Evolutionary conservation across 2,797 vertebrate species (phyloP).

Genomic region (Xenops minutus): DNA sequence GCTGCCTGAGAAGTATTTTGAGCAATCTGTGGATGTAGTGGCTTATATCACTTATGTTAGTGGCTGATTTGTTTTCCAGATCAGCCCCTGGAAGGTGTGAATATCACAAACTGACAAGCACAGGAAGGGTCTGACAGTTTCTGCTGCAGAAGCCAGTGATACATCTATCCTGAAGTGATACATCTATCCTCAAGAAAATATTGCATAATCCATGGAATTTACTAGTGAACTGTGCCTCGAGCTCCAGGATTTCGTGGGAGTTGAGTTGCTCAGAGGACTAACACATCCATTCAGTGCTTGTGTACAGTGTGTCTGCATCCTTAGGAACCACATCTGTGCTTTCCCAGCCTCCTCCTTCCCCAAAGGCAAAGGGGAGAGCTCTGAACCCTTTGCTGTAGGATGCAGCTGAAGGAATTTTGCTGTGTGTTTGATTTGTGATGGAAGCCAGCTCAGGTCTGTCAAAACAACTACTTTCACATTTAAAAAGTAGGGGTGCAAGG

Average conservation of each 20-base stretch:
- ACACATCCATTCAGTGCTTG: accelerated
- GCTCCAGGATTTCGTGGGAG: accelerated
- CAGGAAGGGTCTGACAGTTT: not conserved
- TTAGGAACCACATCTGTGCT: not conserved
- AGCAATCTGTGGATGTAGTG: not conserved
- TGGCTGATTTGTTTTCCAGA: not conserved
- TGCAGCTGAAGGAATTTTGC: not conserved
- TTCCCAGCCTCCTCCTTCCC: not conserved
- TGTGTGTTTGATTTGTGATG: not conserved
- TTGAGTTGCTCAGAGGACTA: not conserved
- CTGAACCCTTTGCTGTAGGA: not conserved
- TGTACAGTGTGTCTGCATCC: too few relatives aligned
- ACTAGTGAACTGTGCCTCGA: not conserved
- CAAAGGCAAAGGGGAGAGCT: not conserved
- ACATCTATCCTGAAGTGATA: not conserved
- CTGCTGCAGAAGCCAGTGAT: not conserved
- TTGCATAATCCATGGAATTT: not conserved
- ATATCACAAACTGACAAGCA: not conserved
- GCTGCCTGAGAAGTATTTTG: not conserved
- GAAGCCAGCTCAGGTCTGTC: not conserved
- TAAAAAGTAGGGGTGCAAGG: not conserved
- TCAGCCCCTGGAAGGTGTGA: not conserved
- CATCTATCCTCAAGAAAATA: not conserved
- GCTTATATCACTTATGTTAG: accelerated
- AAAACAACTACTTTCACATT: not conserved